phyloP scores from a whole-genome alignment of 2,888 invertebrate genomes.

The Spisula solida region DNA sequence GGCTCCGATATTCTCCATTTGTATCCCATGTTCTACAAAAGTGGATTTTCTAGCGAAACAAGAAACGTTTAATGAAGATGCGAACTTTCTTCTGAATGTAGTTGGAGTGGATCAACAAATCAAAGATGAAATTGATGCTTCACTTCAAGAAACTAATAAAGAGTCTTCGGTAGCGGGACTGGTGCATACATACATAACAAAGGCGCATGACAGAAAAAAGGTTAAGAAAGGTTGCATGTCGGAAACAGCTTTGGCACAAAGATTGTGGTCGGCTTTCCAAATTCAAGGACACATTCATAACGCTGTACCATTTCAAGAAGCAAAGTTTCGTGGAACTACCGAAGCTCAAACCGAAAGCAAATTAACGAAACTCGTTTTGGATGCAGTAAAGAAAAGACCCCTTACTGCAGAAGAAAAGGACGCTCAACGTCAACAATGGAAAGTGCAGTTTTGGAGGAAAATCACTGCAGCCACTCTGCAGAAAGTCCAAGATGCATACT shows the following conservation, averaged over 20 bases:
- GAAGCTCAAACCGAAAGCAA: slow-evolving; percentile 23
- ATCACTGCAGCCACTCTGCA: slow-evolving; percentile 30
- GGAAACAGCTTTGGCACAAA: slow-evolving; percentile 47
- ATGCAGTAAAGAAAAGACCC: slow-evolving; percentile 23
- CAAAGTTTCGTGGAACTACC: slow-evolving; percentile 34
- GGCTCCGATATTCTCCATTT: slow-evolving; percentile 67
- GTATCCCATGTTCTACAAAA: slow-evolving; percentile 54
- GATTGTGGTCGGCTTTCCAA: slow-evolving; percentile 65
- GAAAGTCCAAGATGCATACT: slow-evolving; percentile 62
- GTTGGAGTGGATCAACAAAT: slow-evolving; percentile 51
- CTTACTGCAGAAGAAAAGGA: slow-evolving; percentile 42
- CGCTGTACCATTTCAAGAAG: slow-evolving; percentile 50
- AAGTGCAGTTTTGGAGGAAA: slow-evolving; percentile 54
- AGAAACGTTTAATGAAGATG: slow-evolving; percentile 66
- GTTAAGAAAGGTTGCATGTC: slow-evolving; percentile 59
- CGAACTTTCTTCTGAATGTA: slow-evolving; percentile 58
- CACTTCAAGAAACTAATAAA: slow-evolving; percentile 33
- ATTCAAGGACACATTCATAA: slow-evolving; percentile 66
- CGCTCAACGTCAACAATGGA: slow-evolving; percentile 59
- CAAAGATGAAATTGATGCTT: slow-evolving; percentile 45
- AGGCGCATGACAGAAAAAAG: slow-evolving; percentile 48
- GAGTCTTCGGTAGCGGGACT: slow-evolving; percentile 41
- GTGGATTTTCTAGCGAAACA: slow-evolving; percentile 63
- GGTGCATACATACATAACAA: slow-evolving; percentile 61
- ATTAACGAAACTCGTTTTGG: slow-evolving; percentile 43